These are phyloP conservation scores for Diplodus sargus DNA, from an alignment of 2,797 vertebrate genomes.

Conservation along the genomic window DNA sequence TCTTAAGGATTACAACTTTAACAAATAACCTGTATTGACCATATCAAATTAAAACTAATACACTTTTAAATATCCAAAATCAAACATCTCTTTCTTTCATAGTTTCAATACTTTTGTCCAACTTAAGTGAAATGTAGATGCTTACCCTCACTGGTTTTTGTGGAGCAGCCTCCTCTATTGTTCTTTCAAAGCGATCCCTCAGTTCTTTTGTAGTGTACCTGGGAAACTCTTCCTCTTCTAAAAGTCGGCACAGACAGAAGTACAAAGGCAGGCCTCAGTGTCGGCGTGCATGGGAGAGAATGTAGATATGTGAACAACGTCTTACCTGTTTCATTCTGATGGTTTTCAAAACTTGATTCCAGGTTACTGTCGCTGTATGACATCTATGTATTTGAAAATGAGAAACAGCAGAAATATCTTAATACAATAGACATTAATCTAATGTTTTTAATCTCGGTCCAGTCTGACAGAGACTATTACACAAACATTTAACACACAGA, in stretches of 20 bases:
- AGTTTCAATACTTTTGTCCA: not conserved
- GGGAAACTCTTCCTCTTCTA: constrained; percentile 90
- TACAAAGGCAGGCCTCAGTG: constrained; percentile 14
- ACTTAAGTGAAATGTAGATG: constrained; percentile 9
- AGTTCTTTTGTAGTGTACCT: constrained; percentile 93
- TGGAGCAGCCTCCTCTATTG: constrained; percentile 86
- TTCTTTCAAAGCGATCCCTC: constrained; percentile 93
- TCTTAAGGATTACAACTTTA: constrained; percentile 22
- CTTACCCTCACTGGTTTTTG: constrained; percentile 92
- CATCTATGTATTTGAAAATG: constrained; percentile 62
- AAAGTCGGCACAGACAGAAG: constrained; percentile 36
- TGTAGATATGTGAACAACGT: not conserved
- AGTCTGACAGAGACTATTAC: not conserved
- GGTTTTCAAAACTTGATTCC: constrained; percentile 79
- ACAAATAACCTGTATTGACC: not conserved
- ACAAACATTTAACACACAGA: constrained; percentile 34
- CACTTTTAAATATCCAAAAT: not conserved
- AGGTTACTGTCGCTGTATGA: constrained; percentile 70
- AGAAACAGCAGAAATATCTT: not conserved
- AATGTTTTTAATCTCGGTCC: not conserved
- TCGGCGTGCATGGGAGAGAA: not conserved
- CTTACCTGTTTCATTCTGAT: constrained; percentile 81
- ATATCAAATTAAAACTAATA: constrained; percentile 3
- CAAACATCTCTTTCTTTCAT: not conserved
- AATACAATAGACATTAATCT: not conserved